Base-by-base conservation (phyloP, 1,140 invertebrate species). In the Cyrtorhinus lividipennis region DNA sequence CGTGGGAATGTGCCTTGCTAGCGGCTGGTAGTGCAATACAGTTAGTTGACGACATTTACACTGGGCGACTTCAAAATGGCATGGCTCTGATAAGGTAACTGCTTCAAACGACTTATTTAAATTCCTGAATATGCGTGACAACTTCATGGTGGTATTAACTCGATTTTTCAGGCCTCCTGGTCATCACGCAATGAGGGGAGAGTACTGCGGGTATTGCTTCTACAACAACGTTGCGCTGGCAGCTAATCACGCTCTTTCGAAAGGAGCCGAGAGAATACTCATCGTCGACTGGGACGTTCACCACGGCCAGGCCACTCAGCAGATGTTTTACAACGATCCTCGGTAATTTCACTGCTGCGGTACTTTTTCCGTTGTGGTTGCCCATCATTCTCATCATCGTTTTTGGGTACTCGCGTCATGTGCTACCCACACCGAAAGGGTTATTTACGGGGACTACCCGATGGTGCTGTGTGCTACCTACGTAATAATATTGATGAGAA, bases 211-310 rank as follows among this genome's bases (percentile, higher is more conserved):
- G 18, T 98, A 93, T 73, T 99, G 95, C 75, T 90, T 89, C 72
- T 95, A 97, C 68, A 99, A 99, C 73, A 99, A 98, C 75, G 92
- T 95, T 0, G 95, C 91, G 1, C 77, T 99, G 56, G 92, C 90
- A 12, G 91, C 92, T 20, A 82, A 87, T 68, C 81, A 88, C 72
- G 87, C 85, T 24, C 69, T 96, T 1, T 79, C 81, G 13, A 70
- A 74, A 23, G 71, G 72, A 25, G 27, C 81, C 1, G 72, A 79
- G 59, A 83, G 83, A 69, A 85, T 98, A 67, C 73, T 98, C 56
- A 95, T 98, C 66, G 86, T 99, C 0, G 96, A 99, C 75, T 97
- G 92, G 85, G 96, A 99, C 76, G 87, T 96, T 13, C 93, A 97
- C 75, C 93, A 95, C 74, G 93, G 93, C 0, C 92, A 96, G 77